These are phyloP conservation scores for Adelosebastes latens DNA, from an alignment of 2,797 vertebrate species.

Conservation along the genomic window DNA sequence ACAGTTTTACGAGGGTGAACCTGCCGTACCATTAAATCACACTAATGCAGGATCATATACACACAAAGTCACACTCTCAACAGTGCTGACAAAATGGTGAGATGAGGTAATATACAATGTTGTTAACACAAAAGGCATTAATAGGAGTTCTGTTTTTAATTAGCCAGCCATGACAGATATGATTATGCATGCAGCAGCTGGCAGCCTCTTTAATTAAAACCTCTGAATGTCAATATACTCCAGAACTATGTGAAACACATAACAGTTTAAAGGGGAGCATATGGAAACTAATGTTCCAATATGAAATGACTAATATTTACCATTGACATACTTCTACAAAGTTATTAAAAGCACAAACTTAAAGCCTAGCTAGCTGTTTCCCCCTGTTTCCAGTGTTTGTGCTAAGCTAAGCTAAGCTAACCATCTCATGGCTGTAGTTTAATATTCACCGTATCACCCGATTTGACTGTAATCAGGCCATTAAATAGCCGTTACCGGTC, in stretches of 20 bases:
- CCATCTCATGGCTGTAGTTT: background rate
- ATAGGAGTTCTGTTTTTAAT: slow-evolving; percentile 49
- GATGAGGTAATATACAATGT: slow-evolving; percentile 26
- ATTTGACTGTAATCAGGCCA: too few relatives aligned
- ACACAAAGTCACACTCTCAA: background rate
- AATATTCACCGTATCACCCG: too few relatives aligned
- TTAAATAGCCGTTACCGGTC: too few relatives aligned
- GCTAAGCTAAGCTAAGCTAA: background rate
- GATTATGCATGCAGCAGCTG: slow-evolving; percentile 26
- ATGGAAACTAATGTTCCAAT: background rate
- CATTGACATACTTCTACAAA: background rate
- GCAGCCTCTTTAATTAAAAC: slow-evolving; percentile 30
- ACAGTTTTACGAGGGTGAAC: slow-evolving; percentile 40
- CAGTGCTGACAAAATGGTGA: background rate
- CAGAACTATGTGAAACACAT: background rate
- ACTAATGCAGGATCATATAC: background rate
- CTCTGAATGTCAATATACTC: background rate
- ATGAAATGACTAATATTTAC: background rate
- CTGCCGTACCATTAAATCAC: slow-evolving; percentile 34
- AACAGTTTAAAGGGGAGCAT: background rate
- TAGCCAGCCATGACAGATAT: slow-evolving; percentile 18
- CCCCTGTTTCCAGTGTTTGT: background rate
- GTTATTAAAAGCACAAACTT: background rate
- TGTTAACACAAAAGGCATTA: slow-evolving; percentile 32
- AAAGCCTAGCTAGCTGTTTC: rapidly evolving